Percentiles rank a stretch among this genome's conserved stretches.
Evolutionary conservation across 2,113 vertebrate genomes (phyloP).

Genomic region (Petaurus breviceps): DNA sequence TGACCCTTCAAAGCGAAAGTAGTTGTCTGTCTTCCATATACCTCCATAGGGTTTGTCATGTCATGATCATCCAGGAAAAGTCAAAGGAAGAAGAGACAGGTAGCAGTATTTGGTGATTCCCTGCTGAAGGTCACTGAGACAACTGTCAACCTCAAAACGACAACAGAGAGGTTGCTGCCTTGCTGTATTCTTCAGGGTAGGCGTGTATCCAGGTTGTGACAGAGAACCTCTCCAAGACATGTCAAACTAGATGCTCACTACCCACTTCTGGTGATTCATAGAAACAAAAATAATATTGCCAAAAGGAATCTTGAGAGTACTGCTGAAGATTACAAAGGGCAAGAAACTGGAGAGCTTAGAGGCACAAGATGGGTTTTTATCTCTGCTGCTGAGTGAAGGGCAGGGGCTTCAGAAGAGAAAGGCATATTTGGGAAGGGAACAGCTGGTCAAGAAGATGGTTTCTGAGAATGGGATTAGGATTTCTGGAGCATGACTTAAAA

Average conservation of each 20-base stretch:
- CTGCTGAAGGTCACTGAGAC: background rate
- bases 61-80: background rate
- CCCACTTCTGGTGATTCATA: background rate
- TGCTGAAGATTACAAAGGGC: background rate
- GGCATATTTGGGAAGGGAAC: background rate
- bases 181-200: background rate
- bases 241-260: background rate
- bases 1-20: background rate
- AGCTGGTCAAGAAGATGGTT: background rate
- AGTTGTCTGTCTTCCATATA: background rate
- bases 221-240: background rate
- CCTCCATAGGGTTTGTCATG: background rate
- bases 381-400: background rate
- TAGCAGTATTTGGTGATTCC: background rate
- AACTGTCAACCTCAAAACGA: background rate
- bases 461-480: background rate
- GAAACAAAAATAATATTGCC: background rate
- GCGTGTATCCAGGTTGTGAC: background rate
- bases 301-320: background rate
- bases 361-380: background rate
- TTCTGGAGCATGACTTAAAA: background rate
- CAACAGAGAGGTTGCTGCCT: background rate
- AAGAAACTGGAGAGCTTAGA: background rate
- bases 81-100: background rate
- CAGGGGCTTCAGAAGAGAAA: background rate